phyloP scores from a whole-genome alignment of 2,888 invertebrate genomes.

The Alloplasta piceator region DNA sequence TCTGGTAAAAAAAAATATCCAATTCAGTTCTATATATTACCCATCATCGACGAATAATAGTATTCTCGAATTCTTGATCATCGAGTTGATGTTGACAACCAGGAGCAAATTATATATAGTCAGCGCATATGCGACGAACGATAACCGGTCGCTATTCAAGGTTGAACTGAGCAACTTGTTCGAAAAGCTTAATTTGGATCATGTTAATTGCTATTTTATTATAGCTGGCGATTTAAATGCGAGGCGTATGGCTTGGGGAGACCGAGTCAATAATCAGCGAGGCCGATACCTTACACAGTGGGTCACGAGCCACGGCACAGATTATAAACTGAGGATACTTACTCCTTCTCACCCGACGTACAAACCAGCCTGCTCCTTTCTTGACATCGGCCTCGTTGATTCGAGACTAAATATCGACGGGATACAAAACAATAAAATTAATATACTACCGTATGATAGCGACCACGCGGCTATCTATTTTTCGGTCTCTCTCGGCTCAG shows the following conservation, averaged over 20 bases:
- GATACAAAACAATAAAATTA: constrained; percentile 23
- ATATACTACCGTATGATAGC: constrained; percentile 29
- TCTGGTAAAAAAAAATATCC: too few relatives aligned
- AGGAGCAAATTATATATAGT: constrained; percentile 46
- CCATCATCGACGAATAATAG: background rate
- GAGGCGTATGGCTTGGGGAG: background rate
- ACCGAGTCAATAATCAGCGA: background rate
- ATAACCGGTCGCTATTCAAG: too few relatives aligned
- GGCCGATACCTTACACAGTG: background rate
- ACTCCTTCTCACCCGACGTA: background rate
- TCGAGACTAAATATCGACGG: constrained; percentile 11
- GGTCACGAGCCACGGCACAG: background rate
- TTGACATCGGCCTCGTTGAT: constrained; percentile 28
- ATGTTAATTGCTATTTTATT: background rate
- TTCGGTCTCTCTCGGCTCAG: background rate
- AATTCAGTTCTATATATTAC: too few relatives aligned
- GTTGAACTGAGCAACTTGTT: constrained; percentile 1
- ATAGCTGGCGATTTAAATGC: constrained; percentile 16
- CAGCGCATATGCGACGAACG: constrained; percentile 46
- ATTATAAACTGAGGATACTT: constrained; percentile 4
- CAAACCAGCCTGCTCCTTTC: background rate
- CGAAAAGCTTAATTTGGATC: background rate
- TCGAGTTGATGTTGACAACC: constrained; percentile 34
- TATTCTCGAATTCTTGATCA: constrained; percentile 44
- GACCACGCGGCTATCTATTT: constrained; percentile 35